A percentile compares a stretch with the other conserved stretches of the same genome.
phyloP scores from a whole-genome alignment of 2,113 vertebrate genomes.

The Henicopernis longicauda region DNA sequence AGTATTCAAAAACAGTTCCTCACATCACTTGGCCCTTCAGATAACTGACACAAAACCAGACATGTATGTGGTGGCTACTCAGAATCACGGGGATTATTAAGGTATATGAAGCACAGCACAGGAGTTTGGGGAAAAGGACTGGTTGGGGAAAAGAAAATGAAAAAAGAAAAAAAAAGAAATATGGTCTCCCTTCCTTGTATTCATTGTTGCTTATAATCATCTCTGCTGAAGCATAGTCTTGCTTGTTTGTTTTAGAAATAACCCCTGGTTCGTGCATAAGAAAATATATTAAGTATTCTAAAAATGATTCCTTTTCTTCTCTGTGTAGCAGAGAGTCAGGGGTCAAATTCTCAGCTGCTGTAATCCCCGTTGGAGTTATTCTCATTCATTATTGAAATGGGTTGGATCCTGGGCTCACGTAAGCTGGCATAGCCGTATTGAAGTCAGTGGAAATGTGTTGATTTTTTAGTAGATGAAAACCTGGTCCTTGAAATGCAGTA shows the following conservation, averaged over 20 bases:
- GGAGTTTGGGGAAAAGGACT: background rate
- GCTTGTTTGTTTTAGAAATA: slow-evolving; percentile 52
- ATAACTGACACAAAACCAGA: background rate
- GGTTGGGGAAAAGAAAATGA: background rate
- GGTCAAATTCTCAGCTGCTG: slow-evolving; percentile 38
- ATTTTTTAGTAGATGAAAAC: background rate
- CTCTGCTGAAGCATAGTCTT: background rate
- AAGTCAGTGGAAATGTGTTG: background rate
- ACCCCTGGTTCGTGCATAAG: background rate
- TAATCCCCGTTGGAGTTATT: background rate
- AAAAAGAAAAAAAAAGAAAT: background rate
- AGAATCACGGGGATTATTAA: background rate
- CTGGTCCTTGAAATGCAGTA: background rate
- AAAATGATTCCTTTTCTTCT: slow-evolving; percentile 20
- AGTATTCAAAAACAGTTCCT: background rate
- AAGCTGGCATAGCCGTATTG: background rate
- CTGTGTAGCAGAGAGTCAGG: background rate
- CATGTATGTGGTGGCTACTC: background rate
- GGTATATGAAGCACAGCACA: background rate
- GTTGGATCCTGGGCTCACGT: background rate
- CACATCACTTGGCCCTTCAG: background rate
- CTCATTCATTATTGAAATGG: slow-evolving; percentile 36
- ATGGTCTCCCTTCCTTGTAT: background rate
- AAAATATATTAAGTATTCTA: slow-evolving; percentile 54
- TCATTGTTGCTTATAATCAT: background rate